Evolutionary conservation across 2,113 vertebrate genomes (phyloP).

Genomic region (Formicarius rufipectus): DNA sequence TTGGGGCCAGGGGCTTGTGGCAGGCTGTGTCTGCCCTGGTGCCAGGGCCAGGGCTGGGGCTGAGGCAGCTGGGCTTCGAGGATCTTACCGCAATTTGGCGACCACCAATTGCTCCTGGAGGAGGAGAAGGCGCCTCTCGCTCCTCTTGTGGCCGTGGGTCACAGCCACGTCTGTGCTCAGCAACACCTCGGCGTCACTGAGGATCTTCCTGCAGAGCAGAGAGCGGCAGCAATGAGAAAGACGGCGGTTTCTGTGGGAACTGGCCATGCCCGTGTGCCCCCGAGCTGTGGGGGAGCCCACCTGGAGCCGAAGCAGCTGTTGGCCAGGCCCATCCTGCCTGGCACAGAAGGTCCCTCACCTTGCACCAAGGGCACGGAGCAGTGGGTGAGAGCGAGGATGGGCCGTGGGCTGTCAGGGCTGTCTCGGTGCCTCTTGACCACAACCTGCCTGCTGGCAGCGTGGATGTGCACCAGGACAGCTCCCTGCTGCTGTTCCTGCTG

Average conservation of each 20-base stretch:
- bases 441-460: background rate
- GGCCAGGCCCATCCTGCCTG: background rate
- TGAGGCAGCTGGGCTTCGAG: background rate
- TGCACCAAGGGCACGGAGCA: too few species aligned
- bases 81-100: background rate
- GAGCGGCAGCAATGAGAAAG: background rate
- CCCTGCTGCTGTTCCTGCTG: too few species aligned
- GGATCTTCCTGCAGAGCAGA: background rate
- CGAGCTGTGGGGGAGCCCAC: background rate
- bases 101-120: background rate
- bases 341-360: background rate
- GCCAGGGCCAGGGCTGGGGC: background rate
- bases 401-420: rapidly evolving
- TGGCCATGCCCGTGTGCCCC: rapidly evolving
- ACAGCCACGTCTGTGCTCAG: background rate
- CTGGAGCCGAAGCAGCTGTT: background rate
- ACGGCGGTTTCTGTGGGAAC: background rate
- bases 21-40: background rate
- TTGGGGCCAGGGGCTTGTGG: background rate
- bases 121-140: background rate
- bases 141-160: background rate
- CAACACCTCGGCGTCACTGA: background rate
- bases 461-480: background rate
- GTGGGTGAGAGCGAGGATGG: rapidly evolving
- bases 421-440: background rate